A percentile compares a stretch with the other conserved stretches of the same genome.
Conservation (phyloP, 2,113 vertebrate species). For the Embiotoca jacksoni region DNA sequence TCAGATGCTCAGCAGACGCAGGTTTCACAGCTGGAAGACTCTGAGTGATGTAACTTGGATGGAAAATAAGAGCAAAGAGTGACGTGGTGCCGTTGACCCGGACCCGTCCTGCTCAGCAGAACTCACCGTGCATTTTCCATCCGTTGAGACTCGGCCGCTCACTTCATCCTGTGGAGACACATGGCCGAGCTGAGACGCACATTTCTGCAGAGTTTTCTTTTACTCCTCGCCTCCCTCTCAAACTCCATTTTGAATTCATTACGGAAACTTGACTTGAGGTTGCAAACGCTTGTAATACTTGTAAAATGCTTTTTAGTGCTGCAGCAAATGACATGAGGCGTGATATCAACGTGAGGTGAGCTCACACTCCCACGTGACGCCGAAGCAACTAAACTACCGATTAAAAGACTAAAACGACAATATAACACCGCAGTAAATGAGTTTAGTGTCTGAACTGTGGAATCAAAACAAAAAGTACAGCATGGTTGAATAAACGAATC, state of each 20-base stretch:
- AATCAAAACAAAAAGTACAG: too few species aligned
- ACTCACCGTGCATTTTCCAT: slow-evolving; percentile 80
- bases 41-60: neutral
- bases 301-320: too few species aligned
- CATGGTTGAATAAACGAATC: too few species aligned
- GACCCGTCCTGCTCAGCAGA: neutral
- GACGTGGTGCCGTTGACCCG: slow-evolving; percentile 30
- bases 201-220: too few species aligned
- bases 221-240: too few species aligned
- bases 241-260: too few species aligned
- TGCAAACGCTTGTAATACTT: too few species aligned
- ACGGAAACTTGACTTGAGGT: too few species aligned
- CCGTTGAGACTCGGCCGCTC: slow-evolving; percentile 70
- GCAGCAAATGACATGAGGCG: too few species aligned
- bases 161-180: slow-evolving; percentile 72
- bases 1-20: too few species aligned
- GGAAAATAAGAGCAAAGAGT: neutral
- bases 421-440: neutral
- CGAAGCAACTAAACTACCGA: neutral
- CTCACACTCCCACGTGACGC: neutral
- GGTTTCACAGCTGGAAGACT: neutral
- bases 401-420: neutral
- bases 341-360: too few species aligned
- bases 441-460: too few species aligned
- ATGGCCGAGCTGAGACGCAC: neutral